Evolutionary conservation across 1,140 invertebrate genomes (phyloP).

Genomic region (Lerema accius): DNA sequence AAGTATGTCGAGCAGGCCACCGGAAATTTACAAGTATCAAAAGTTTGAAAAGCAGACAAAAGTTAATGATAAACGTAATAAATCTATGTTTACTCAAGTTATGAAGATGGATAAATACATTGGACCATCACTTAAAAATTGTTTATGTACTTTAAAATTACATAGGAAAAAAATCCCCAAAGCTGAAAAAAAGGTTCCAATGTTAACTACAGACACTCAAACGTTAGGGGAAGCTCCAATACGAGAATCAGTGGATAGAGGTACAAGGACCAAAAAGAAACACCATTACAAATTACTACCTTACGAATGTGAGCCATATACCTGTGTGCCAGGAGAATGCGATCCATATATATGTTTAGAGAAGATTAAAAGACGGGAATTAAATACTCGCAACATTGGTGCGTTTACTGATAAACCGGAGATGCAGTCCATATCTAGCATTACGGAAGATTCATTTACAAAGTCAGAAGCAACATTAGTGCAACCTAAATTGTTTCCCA

Average conservation of each 20-base stretch:
- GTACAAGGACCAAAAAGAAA: conserved; percentile 37
- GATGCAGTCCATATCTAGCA: background rate
- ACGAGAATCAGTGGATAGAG: conserved; percentile 27
- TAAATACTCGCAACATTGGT: conserved; percentile 1
- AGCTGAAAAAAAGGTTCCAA: conserved; percentile 24
- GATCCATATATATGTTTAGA: conserved; percentile 20
- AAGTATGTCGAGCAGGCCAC: conserved; percentile 6
- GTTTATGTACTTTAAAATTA: conserved; percentile 45
- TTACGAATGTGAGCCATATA: conserved; percentile 47
- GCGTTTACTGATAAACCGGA: conserved; percentile 7
- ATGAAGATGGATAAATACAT: conserved; percentile 26
- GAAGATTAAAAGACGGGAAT: conserved; percentile 3
- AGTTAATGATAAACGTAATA: background rate
- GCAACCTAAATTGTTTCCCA: conserved; percentile 5
- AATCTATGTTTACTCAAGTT: background rate
- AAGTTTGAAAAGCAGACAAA: conserved; percentile 6
- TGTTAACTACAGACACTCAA: conserved; percentile 17
- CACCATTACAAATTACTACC: conserved; percentile 28
- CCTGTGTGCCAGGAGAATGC: conserved; percentile 34
- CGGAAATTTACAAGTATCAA: conserved; percentile 11
- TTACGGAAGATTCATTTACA: background rate
- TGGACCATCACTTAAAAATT: conserved; percentile 37
- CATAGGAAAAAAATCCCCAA: conserved; percentile 31
- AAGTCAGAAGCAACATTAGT: background rate
- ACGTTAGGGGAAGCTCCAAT: conserved; percentile 7